A percentile compares a stretch with the other conserved stretches of the same genome.
phyloP scores from a whole-genome alignment of 2,888 invertebrate species.

The Drosophila koepferae region DNA sequence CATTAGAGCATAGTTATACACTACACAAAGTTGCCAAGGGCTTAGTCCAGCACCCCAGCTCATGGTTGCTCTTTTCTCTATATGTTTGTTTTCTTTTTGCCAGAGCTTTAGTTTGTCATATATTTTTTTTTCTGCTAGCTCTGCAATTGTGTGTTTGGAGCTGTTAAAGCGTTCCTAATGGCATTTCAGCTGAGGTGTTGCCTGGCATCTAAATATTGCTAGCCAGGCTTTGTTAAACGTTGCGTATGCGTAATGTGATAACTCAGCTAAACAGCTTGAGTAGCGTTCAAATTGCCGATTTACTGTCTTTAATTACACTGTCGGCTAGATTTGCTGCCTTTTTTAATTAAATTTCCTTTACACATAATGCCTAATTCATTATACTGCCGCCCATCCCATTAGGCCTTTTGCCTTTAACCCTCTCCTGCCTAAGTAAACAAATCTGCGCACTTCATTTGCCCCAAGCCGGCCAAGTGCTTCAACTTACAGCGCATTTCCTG shows the following conservation, averaged over 20 bases:
- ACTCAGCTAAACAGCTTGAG: conserved; percentile 8
- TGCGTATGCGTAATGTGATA: conserved; percentile 46
- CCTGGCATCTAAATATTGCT: not conserved
- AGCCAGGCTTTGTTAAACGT: not conserved
- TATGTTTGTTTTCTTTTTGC: conserved; percentile 14
- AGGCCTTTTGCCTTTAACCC: conserved; percentile 39
- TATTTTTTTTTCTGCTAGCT: not conserved
- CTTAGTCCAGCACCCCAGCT: conserved; percentile 5
- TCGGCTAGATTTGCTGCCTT: conserved; percentile 12
- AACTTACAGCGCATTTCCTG: conserved; percentile 63
- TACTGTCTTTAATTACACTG: conserved; percentile 36
- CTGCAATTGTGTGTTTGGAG: conserved; percentile 15
- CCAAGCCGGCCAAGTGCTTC: conserved; percentile 41
- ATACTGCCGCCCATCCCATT: not conserved
- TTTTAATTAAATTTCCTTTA: conserved; percentile 53
- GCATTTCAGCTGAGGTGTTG: conserved; percentile 6
- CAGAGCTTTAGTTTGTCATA: conserved; percentile 15
- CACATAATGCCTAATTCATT: conserved; percentile 52
- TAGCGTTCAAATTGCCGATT: conserved; percentile 16
- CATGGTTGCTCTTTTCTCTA: conserved; percentile 8
- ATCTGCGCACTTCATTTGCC: conserved; percentile 74
- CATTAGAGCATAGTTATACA: conserved; percentile 76
- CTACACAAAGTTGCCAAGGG: conserved; percentile 31
- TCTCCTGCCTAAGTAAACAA: conserved; percentile 67
- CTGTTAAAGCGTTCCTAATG: conserved; percentile 42